Conservation (phyloP, 2,888 invertebrate genomes). For the Drosophila nr. medialis region DNA sequence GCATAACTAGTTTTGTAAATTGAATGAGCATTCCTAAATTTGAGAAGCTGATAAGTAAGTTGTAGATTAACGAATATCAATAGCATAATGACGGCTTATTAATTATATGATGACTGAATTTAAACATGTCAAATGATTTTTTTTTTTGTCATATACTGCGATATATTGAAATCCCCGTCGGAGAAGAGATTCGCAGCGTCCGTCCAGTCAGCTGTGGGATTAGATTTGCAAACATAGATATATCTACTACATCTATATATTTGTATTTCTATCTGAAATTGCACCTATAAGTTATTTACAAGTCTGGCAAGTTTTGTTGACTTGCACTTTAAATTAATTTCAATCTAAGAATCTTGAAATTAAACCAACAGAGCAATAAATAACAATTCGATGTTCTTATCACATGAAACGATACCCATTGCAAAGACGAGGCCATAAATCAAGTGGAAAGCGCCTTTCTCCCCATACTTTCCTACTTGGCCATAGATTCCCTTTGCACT, state of each 20-base stretch:
- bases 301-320: slow-evolving; percentile 15
- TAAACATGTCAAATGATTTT: neutral
- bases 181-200: neutral
- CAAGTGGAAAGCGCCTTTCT: slow-evolving; percentile 64
- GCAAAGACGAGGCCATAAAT: slow-evolving; percentile 61
- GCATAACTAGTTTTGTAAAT: neutral
- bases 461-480: neutral
- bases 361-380: slow-evolving; percentile 58
- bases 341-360: slow-evolving; percentile 48
- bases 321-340: slow-evolving; percentile 53
- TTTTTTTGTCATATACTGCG: neutral
- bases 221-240: neutral
- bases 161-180: neutral
- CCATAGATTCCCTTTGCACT: slow-evolving; percentile 25
- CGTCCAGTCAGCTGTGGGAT: neutral
- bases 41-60: neutral
- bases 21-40: neutral
- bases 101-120: neutral
- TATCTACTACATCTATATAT: neutral
- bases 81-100: too few species aligned
- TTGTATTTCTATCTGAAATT: neutral
- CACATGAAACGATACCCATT: slow-evolving; percentile 58
- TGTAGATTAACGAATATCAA: too few species aligned
- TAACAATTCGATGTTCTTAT: slow-evolving; percentile 79
- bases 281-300: slow-evolving; percentile 6